Percentiles rank a stretch among this genome's conserved stretches.
Conservation (phyloP, 2,888 invertebrate species). For the Tetrapedia diversipes region DNA sequence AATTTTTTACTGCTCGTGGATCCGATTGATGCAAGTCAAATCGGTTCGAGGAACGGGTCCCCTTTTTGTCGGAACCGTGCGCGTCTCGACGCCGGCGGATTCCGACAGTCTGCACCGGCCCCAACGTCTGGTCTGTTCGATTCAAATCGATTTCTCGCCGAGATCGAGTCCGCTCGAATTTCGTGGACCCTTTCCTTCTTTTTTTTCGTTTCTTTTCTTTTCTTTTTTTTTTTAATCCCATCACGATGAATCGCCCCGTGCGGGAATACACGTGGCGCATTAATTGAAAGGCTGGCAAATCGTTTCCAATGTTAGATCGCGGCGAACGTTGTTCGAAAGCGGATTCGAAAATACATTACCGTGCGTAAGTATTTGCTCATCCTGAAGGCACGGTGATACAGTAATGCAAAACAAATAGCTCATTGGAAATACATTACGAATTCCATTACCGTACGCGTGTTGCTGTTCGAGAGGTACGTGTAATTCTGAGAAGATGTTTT, state of each 20-base stretch:
- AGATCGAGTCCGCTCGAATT: constrained; percentile 33
- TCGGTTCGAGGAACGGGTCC: constrained; percentile 63
- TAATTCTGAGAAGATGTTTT: too few relatives aligned
- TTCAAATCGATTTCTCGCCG: constrained; percentile 57
- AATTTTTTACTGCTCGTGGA: constrained; percentile 58
- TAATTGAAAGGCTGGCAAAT: constrained; percentile 43
- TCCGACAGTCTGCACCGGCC: constrained; percentile 43
- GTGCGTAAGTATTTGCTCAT: too few relatives aligned
- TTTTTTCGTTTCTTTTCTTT: background rate
- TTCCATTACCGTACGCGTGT: too few relatives aligned
- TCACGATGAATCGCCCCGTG: constrained; percentile 34
- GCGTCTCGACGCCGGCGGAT: constrained; percentile 42
- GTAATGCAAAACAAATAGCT: too few relatives aligned
- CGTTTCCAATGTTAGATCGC: constrained; percentile 17
- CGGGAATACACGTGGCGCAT: constrained; percentile 20
- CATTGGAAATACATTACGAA: too few relatives aligned
- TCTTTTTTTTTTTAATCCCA: too few relatives aligned
- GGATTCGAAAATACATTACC: constrained; percentile 8
- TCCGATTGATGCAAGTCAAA: constrained; percentile 66
- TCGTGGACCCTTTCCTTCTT: constrained; percentile 1
- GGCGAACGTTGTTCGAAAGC: background rate
- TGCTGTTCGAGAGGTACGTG: too few relatives aligned
- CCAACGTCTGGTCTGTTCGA: constrained; percentile 34
- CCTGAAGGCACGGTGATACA: too few relatives aligned
- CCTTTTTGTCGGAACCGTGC: constrained; percentile 60